Percentiles rank a stretch among this genome's conserved stretches.
Conservation (phyloP, 2,888 invertebrate species). For the Agrotis puta region DNA sequence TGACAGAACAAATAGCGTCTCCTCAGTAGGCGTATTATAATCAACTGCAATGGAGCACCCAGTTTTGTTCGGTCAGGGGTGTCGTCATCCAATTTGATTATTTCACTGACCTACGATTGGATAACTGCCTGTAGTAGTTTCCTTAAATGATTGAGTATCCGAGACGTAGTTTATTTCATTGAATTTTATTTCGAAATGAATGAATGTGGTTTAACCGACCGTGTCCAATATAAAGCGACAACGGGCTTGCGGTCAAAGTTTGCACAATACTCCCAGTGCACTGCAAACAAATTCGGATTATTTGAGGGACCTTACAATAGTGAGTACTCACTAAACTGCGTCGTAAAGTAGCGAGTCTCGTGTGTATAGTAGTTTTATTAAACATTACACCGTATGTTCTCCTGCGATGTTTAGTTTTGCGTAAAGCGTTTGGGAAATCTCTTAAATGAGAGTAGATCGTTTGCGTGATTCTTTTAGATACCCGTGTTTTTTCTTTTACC, state of each 20-base stretch:
- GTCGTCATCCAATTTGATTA: constrained; percentile 63
- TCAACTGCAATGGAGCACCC: constrained; percentile 60
- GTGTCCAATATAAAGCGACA: constrained; percentile 49
- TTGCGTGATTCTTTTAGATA: background rate
- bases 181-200: constrained; percentile 43
- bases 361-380: background rate
- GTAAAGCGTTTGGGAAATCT: background rate
- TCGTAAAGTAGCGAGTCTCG: constrained; percentile 7
- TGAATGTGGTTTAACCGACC: constrained; percentile 40
- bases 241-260: constrained; percentile 20
- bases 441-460: background rate
- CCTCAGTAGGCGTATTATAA: constrained; percentile 58
- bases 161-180: constrained; percentile 56
- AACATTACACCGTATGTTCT: background rate
- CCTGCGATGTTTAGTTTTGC: background rate
- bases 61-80: constrained; percentile 43
- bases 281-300: constrained; percentile 16
- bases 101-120: constrained; percentile 60
- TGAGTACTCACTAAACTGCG: constrained; percentile 9
- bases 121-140: constrained; percentile 59
- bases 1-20: constrained; percentile 48
- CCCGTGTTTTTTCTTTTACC: background rate
- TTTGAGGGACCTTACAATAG: constrained; percentile 23
- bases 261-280: constrained; percentile 33
- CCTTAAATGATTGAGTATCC: constrained; percentile 47